phyloP scores from a whole-genome alignment of 2,113 vertebrate genomes.

The Callorhinus ursinus region DNA sequence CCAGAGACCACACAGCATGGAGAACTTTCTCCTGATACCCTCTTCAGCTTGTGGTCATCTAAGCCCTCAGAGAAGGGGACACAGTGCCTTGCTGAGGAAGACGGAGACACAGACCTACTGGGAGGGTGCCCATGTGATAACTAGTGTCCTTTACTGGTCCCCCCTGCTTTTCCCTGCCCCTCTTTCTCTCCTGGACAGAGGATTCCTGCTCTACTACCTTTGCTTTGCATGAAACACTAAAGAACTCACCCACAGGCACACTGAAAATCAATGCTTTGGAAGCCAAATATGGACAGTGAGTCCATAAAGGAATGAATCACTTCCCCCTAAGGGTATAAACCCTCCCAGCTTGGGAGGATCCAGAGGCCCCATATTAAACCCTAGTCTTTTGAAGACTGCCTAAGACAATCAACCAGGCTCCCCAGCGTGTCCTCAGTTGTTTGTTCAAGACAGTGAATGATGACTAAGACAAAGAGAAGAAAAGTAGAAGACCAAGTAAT shows the following conservation, averaged over 20 bases:
- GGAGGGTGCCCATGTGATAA: not conserved
- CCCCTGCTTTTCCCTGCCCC: not conserved
- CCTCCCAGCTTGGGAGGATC: not conserved
- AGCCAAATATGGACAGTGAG: not conserved
- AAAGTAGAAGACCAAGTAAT: not conserved
- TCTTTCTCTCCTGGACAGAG: not conserved
- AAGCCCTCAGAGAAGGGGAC: not conserved
- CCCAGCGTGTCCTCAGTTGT: not conserved
- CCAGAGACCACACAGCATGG: not conserved
- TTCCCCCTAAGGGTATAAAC: not conserved
- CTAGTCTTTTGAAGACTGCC: not conserved
- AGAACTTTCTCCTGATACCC: not conserved
- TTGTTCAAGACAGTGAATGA: not conserved
- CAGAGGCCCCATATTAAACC: not conserved
- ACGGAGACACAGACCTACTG: not conserved
- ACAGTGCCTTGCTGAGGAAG: not conserved
- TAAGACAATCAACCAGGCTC: slow-evolving; percentile 27
- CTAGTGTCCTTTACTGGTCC: not conserved
- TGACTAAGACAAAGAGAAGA: not conserved
- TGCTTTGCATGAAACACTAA: not conserved
- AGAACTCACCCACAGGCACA: not conserved
- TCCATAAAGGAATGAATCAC: not conserved
- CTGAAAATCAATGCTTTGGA: not conserved
- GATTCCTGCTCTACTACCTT: not conserved
- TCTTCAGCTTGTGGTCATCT: not conserved